phyloP scores from a whole-genome alignment of 2,797 vertebrate genomes.

The Sus cebifrons region DNA sequence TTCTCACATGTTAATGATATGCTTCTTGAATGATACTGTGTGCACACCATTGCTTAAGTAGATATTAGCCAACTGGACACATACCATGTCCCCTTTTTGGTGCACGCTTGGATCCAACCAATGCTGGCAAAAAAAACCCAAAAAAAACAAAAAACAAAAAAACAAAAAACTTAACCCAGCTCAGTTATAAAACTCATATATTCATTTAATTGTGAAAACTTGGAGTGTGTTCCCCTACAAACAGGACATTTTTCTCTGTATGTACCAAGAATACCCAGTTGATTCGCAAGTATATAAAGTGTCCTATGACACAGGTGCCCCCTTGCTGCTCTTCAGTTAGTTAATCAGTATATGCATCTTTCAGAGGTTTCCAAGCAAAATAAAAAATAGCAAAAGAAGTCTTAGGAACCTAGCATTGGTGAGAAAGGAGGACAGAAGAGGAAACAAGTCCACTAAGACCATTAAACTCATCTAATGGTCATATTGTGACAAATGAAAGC shows the following conservation, averaged over 20 bases:
- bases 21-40: not conserved
- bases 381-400: not conserved
- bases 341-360: too few relatives aligned
- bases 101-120: not conserved
- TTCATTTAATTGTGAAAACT: not conserved
- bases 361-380: not conserved
- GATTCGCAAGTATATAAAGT: not conserved
- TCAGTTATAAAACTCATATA: not conserved
- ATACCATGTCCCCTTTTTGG: not conserved
- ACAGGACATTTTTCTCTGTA: not conserved
- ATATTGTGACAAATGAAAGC: not conserved
- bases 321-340: too few relatives aligned
- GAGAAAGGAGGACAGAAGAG: not conserved
- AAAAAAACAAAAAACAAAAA: too few relatives aligned
- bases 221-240: not conserved
- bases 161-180: not conserved
- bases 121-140: too few relatives aligned
- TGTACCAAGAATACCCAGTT: fast-evolving
- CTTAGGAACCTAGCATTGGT: not conserved
- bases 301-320: too few relatives aligned
- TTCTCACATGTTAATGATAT: not conserved
- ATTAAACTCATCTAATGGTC: not conserved
- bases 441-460: not conserved
- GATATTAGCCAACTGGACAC: not conserved
- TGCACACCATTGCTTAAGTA: not conserved